Evolutionary conservation across 2,888 invertebrate genomes (phyloP), one percentile per base, ranked within the genome.

Genomic region (Pammene fasciana): DNA sequence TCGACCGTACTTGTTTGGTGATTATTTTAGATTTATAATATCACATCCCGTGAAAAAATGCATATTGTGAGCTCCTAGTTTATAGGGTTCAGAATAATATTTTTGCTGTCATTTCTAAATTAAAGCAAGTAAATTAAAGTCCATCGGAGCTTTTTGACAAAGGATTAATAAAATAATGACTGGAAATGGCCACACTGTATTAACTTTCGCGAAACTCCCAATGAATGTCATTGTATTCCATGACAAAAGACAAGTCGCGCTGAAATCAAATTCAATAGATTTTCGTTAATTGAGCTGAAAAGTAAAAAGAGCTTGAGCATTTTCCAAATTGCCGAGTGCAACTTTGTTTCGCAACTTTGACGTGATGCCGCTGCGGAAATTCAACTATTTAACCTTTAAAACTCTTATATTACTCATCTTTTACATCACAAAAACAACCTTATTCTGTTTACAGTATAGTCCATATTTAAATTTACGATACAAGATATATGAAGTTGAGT

Each of bases 341-440:
- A 65, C 70, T 70, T 65, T 67, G 60, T 60, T 65, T 52, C 41
- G 70, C 10, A 70, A 70, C 65, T 60, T 65, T 65, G 70, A 65
- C 65, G 65, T 55, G 48, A 65, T 65, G 26, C 54, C 60, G 65
- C 59, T 14, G 38, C 14, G 52, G 59, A 57, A 56, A 52, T 50
- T 41, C 62, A 52, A n/a, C n/a, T 26, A 38, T 52, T 62, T 62
- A 52, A 50, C 50, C 18, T 52, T n/a, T 41, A 41, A 62, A 41
- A 26, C 62, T 62, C 62, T 16, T 62, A 62, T 46, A 26, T 52
- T 26, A 62, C 10, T 13, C n/a, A 13, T 3, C n/a, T 16, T 18
- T 13, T 13, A 41, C 38, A 52, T 26, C 41, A n/a, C n/a, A 41
- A 41, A 62, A 18, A 9, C 41, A n/a, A 52, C 38, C 50, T 50